Evolutionary conservation across 2,113 vertebrate genomes (phyloP).

Genomic region (Typhlomys cinereus): DNA sequence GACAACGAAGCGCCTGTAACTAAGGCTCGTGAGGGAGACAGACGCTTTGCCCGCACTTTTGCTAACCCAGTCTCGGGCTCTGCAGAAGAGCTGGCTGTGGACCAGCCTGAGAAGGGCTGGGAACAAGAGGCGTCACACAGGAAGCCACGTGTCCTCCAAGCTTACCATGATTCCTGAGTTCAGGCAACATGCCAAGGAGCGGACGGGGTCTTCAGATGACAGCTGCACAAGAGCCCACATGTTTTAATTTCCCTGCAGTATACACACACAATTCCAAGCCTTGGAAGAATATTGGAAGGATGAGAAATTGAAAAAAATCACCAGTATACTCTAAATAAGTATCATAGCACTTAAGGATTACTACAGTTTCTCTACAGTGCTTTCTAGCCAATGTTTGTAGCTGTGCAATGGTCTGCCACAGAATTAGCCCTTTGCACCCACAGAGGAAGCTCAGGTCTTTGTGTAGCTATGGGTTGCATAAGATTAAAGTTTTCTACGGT

Average conservation of each 20-base stretch:
- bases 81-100: not conserved
- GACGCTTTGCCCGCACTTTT: no score
- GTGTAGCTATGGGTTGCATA: not conserved
- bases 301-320: not conserved
- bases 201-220: no score
- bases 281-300: not conserved
- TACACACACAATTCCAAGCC: not conserved
- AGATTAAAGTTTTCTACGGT: conserved; percentile 14
- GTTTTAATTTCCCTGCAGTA: not conserved
- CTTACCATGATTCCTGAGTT: not conserved
- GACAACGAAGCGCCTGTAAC: not conserved
- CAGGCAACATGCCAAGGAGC: not conserved
- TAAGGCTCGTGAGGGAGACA: conserved; percentile 23
- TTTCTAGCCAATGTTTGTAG: not conserved
- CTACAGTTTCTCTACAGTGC: not conserved
- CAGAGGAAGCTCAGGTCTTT: not conserved
- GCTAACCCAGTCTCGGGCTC: not conserved
- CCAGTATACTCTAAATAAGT: conserved; percentile 5
- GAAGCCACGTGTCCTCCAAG: not conserved
- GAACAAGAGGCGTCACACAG: not conserved
- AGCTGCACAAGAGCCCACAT: no score
- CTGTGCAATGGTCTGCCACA: not conserved
- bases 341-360: not conserved
- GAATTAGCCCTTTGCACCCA: not conserved
- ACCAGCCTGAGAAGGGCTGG: not conserved